Percentiles rank a stretch among this genome's conserved stretches.
Evolutionary conservation across 1,140 invertebrate genomes (phyloP).

Genomic region (Bicyclus anynana): DNA sequence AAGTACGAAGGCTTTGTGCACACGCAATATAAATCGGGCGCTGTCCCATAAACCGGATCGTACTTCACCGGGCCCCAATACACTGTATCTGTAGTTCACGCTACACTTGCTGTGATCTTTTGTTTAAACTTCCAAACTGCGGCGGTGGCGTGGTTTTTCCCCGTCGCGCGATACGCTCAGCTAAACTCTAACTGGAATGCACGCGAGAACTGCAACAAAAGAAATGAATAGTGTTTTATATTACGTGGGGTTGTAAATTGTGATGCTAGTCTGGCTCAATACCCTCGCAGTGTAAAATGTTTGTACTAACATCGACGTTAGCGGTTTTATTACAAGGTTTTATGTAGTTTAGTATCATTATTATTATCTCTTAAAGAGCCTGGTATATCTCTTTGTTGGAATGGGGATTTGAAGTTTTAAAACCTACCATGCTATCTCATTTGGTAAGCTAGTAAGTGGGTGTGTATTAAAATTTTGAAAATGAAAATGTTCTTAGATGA

Average conservation of each 20-base stretch:
- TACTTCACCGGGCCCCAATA: constrained; percentile 7
- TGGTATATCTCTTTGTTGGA: too few species aligned
- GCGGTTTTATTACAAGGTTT: too few species aligned
- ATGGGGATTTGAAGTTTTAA: too few species aligned
- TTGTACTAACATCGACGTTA: too few species aligned
- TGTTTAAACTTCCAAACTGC: constrained; percentile 17
- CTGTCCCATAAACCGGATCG: not conserved
- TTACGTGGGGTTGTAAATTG: not conserved
- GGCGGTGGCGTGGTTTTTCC: not conserved
- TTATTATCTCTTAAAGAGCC: too few species aligned
- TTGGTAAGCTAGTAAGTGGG: too few species aligned
- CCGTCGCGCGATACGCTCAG: not conserved
- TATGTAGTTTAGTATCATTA: too few species aligned
- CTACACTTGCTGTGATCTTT: constrained; percentile 18
- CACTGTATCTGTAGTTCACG: constrained; percentile 19
- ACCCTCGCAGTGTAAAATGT: not conserved
- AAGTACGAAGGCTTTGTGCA: not conserved
- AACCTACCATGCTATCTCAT: too few species aligned
- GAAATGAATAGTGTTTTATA: not conserved
- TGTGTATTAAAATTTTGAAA: too few species aligned
- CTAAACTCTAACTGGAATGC: not conserved
- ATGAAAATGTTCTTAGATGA: too few species aligned
- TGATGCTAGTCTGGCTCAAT: not conserved
- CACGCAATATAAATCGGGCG: not conserved
- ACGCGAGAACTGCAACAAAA: not conserved